phyloP scores from a whole-genome alignment of 2,113 vertebrate genomes.

The Halichoerus grypus region DNA sequence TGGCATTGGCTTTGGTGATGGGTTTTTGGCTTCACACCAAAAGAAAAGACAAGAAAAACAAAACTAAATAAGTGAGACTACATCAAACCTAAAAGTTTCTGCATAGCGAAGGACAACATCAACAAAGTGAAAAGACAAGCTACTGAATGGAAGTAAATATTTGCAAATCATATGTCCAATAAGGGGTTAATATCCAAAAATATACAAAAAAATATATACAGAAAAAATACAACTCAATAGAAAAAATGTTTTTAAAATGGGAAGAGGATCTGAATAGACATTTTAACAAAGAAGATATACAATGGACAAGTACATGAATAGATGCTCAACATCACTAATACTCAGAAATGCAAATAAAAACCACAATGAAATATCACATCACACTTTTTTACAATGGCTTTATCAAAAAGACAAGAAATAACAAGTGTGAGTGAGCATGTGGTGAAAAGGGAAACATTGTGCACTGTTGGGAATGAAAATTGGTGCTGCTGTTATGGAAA shows the following conservation, averaged over 20 bases:
- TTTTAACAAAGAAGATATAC: background rate
- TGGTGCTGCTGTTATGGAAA: background rate
- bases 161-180: background rate
- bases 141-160: background rate
- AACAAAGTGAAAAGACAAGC: background rate
- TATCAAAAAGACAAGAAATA: background rate
- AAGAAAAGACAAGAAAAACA: background rate
- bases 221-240: background rate
- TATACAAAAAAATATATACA: background rate
- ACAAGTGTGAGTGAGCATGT: background rate
- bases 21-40: background rate
- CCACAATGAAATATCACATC: background rate
- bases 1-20: background rate
- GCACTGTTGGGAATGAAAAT: background rate
- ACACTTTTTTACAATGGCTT: background rate
- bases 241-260: background rate
- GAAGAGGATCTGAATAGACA: background rate
- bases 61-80: background rate
- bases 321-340: background rate
- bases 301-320: too few relatives aligned
- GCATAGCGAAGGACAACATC: background rate
- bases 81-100: background rate
- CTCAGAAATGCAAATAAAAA: background rate
- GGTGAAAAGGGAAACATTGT: background rate
- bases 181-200: background rate